phyloP scores from a whole-genome alignment of 2,888 invertebrate genomes.

The Tethea ocularis region DNA sequence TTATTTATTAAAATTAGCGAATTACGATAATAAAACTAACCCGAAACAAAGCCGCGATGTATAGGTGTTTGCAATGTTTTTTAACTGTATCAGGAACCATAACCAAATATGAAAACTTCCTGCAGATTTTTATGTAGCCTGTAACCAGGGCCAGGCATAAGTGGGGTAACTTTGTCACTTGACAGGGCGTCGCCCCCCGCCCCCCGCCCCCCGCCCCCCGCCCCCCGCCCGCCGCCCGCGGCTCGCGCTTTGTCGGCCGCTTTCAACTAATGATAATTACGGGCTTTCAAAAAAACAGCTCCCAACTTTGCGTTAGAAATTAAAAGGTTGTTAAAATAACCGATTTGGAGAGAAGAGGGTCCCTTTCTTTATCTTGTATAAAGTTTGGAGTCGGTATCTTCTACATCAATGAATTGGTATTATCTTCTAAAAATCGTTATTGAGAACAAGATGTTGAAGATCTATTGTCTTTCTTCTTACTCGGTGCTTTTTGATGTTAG shows the following conservation, averaged over 20 bases:
- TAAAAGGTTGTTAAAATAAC: constrained; percentile 24
- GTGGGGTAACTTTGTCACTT: constrained; percentile 6
- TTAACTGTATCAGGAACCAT: background rate
- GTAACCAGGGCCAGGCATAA: background rate
- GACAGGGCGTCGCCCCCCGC: background rate
- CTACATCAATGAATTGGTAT: background rate
- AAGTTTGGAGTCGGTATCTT: background rate
- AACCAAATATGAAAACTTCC: background rate
- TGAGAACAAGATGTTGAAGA: background rate
- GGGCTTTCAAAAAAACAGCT: constrained; percentile 35
- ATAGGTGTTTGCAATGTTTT: too few relatives aligned
- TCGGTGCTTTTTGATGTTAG: too few relatives aligned
- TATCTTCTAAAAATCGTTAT: background rate
- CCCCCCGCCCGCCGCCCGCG: background rate
- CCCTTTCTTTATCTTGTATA: background rate
- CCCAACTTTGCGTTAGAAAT: constrained; percentile 34
- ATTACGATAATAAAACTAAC: too few relatives aligned
- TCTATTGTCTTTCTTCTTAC: too few relatives aligned
- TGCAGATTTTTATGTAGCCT: background rate
- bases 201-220: background rate
- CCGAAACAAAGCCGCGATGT: too few relatives aligned
- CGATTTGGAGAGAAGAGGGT: background rate
- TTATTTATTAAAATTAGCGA: too few relatives aligned
- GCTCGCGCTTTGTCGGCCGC: constrained; percentile 13
- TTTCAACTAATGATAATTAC: constrained; percentile 40